Conservation (phyloP, 2,888 invertebrate species). For the Dascillus cervinus region DNA sequence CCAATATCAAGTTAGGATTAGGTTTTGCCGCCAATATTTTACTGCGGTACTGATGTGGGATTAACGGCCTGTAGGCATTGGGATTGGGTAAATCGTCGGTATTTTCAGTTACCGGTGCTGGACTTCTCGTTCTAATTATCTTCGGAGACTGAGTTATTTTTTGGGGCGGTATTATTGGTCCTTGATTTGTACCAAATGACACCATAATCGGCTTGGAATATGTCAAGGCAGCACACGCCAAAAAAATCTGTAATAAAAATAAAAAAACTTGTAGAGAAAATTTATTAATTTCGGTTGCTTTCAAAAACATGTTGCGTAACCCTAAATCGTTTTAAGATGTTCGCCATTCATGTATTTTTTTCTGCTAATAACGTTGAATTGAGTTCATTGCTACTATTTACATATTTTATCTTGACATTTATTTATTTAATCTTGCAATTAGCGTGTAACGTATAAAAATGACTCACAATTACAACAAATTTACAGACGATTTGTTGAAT, state of each 20-base stretch:
- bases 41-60: constrained; percentile 34
- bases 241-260: constrained; percentile 31
- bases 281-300: too few species aligned
- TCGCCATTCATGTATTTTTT: too few species aligned
- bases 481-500: too few species aligned
- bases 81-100: constrained; percentile 37
- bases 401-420: too few species aligned
- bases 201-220: constrained; percentile 37
- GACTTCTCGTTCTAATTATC: constrained; percentile 20
- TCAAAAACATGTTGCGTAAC: too few species aligned
- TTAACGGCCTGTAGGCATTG: constrained; percentile 30
- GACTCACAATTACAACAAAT: too few species aligned
- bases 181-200: constrained; percentile 38
- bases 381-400: too few species aligned
- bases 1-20: constrained; percentile 31
- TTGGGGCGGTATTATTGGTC: constrained; percentile 35
- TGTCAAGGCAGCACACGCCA: constrained; percentile 27
- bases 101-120: constrained; percentile 37
- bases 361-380: too few species aligned
- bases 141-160: constrained; percentile 20
- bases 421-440: too few species aligned
- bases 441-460: too few species aligned
- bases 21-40: constrained; percentile 29
- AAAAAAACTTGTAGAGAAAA: background rate
- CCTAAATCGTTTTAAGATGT: too few species aligned